phyloP scores from a whole-genome alignment of 2,888 invertebrate species.

The Plagodis pulveraria region DNA sequence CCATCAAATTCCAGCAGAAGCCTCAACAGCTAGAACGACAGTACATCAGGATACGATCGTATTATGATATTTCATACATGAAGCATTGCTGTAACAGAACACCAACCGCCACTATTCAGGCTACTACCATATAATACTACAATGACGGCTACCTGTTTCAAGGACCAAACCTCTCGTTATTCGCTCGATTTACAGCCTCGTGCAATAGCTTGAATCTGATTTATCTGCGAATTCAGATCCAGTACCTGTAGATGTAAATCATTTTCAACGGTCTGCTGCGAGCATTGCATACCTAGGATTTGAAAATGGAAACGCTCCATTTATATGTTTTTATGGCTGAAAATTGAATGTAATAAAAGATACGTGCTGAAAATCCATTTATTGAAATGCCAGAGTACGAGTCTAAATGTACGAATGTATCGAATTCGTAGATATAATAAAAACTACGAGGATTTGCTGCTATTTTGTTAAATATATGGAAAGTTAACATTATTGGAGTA shows the following conservation, averaged over 20 bases:
- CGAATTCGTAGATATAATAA: not conserved
- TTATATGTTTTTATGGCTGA: constrained; percentile 13
- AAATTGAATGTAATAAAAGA: constrained; percentile 10
- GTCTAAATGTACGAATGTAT: not conserved
- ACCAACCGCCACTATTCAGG: too few relatives aligned
- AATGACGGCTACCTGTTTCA: not conserved
- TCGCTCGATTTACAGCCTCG: constrained; percentile 63
- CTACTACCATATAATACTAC: not conserved
- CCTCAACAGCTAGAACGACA: too few relatives aligned
- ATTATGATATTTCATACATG: too few relatives aligned
- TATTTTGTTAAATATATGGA: not conserved
- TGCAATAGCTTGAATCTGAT: constrained; percentile 23
- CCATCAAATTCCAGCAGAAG: too few relatives aligned
- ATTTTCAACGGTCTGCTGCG: constrained; percentile 7
- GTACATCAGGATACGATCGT: too few relatives aligned
- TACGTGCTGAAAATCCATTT: constrained; percentile 10
- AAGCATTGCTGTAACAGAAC: too few relatives aligned
- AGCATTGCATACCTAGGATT: constrained; percentile 11
- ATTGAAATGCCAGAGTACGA: constrained; percentile 1
- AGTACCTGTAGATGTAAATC: constrained; percentile 12
- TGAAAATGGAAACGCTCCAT: constrained; percentile 15
- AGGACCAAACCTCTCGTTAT: constrained; percentile 52
- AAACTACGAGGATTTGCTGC: not conserved
- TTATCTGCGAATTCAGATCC: constrained; percentile 16
- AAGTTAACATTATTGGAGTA: too few relatives aligned